These are phyloP conservation scores for Nomada fabriciana DNA, from an alignment of 2,888 invertebrate species.

Conservation along the genomic window DNA sequence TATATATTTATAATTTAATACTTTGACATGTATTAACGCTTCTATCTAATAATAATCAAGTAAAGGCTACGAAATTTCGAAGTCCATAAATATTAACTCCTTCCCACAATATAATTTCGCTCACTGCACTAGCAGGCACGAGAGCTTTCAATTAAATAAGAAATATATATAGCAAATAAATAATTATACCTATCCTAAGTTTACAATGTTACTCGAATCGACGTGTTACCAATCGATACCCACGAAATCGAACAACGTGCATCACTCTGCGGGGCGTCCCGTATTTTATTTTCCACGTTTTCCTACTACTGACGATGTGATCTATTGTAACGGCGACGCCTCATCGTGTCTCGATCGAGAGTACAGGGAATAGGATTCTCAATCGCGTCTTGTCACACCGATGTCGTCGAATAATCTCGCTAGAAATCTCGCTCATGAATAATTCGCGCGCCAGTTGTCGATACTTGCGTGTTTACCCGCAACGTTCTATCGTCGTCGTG, in stretches of 20 bases:
- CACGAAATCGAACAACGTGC: constrained; percentile 6
- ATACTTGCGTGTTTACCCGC: constrained; percentile 56
- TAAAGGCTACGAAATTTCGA: no score
- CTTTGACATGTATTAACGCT: no score
- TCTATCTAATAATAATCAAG: no score
- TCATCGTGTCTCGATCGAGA: constrained; percentile 49
- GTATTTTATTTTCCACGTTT: constrained; percentile 49
- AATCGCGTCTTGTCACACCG: constrained; percentile 55
- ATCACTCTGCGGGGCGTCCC: constrained; percentile 9
- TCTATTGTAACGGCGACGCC: constrained; percentile 54
- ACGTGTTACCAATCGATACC: neutral
- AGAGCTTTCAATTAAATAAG: no score
- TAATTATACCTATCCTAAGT: no score
- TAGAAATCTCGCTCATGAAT: constrained; percentile 70
- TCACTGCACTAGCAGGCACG: no score
- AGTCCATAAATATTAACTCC: no score
- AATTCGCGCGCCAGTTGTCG: constrained; percentile 60
- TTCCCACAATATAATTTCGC: no score
- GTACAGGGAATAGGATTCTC: constrained; percentile 55
- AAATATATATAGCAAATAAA: no score
- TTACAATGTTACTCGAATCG: neutral
- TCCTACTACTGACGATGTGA: constrained; percentile 43
- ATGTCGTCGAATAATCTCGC: constrained; percentile 66
- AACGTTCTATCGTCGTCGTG: constrained; percentile 26
- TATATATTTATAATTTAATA: no score